Evolutionary conservation across 1,140 invertebrate species (phyloP), one percentile per base, ranked within the genome.

Genomic region (Aphelenchoides avenae): DNA sequence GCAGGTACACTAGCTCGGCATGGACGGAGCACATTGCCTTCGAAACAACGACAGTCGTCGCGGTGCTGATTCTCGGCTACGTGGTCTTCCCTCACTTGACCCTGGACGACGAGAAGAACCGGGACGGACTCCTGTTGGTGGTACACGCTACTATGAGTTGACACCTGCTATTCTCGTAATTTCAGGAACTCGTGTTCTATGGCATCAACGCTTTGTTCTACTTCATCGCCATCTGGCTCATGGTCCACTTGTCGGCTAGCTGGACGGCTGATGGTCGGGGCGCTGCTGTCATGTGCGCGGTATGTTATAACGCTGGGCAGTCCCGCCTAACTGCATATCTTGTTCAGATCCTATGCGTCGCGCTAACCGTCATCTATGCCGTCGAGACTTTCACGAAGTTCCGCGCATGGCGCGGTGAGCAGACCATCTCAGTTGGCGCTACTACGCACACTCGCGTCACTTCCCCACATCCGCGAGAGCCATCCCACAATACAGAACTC

Each of bases 21-120:
- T 75, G 74, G 74, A 64, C 71, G 29, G 73, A 77, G 44, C 74
- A 75, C 50, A 77, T 75, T 34, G 55, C 74, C 11, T 75, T 75
- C 44, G 73, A 77, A 54, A 64, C 64, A 15, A 64, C 77, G 34
- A 42, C 77, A 7, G 59, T 75, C 22, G 71, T 75, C 18, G 34
- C 46, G 43, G 51, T 46, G 9, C 49, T 75, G 15, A 47, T 75
- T 13, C 44, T 75, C n/a, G 70, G 70, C 22, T 75, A 75, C 49
- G 71, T 77, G 15, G 55, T 68, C n/a, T 75, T 75, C 50, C 73
- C 73, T 18, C 73, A 75, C 52, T 54, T 75, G 37, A 72, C 75
- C 9, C 39, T 75, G 9, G 42, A 60, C n/a, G 71, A 75, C 43
- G 74, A 75, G 37, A 36, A 56, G 13, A 77, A 68, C 13, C 49